These are phyloP conservation scores for Clepsis dumicolana DNA, from an alignment of 2,888 invertebrate genomes.

Conservation along the genomic window DNA sequence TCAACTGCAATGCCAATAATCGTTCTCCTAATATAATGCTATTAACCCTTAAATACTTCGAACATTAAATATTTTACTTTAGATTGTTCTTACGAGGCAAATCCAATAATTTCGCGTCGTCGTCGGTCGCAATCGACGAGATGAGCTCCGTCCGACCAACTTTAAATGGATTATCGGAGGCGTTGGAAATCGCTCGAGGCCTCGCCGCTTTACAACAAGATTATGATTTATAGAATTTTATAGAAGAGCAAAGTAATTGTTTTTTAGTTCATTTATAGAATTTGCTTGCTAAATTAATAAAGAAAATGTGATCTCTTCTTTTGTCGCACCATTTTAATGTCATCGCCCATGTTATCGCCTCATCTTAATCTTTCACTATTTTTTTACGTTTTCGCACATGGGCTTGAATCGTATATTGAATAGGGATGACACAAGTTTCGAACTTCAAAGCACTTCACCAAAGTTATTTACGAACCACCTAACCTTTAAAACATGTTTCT, in stretches of 20 bases:
- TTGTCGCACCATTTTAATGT: slow-evolving; percentile 19
- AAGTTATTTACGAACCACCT: not conserved
- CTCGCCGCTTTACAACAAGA: slow-evolving; percentile 46
- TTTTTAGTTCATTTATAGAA: slow-evolving; percentile 67
- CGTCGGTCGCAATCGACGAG: slow-evolving; percentile 46
- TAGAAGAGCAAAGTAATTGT: too few relatives aligned
- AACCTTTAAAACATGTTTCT: slow-evolving; percentile 5
- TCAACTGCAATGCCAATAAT: slow-evolving; percentile 27
- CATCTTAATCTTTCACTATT: not conserved
- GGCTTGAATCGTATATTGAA: not conserved
- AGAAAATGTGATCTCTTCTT: slow-evolving; percentile 47
- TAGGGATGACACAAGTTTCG: not conserved
- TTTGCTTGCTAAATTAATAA: slow-evolving; percentile 60
- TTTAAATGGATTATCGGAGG: slow-evolving; percentile 49
- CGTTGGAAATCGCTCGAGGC: slow-evolving; percentile 44
- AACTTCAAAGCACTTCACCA: not conserved
- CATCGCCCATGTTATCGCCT: not conserved
- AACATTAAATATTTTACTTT: slow-evolving; percentile 47
- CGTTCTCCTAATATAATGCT: slow-evolving; percentile 23
- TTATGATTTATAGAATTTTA: slow-evolving; percentile 65
- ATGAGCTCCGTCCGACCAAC: slow-evolving; percentile 47
- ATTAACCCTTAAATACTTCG: slow-evolving; percentile 37
- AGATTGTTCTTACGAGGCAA: slow-evolving; percentile 48
- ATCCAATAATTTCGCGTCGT: slow-evolving; percentile 50
- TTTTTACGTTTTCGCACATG: not conserved